Percentiles rank a stretch among this genome's conserved stretches.
Conservation (phyloP, 1,140 invertebrate genomes). For the Cryptotermes secundus region DNA sequence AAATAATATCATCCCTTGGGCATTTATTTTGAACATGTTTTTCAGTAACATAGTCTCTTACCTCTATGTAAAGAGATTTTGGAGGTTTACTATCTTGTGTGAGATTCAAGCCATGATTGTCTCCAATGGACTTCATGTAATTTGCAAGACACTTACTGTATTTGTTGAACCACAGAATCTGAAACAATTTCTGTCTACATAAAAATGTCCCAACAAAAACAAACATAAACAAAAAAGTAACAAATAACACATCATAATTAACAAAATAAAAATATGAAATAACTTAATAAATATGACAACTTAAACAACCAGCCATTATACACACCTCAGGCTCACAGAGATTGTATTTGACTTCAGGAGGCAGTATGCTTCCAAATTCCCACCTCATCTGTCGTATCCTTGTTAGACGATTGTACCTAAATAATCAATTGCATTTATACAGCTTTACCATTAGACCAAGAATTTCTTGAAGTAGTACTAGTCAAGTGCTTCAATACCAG, state of each 20-base stretch:
- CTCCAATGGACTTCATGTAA: slow-evolving; percentile 87
- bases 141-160: slow-evolving; percentile 84
- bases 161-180: slow-evolving; percentile 79
- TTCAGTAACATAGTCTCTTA: slow-evolving; percentile 42
- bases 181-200: slow-evolving; percentile 36
- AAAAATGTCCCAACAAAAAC: background rate
- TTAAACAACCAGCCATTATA: background rate
- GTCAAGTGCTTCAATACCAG: too few relatives aligned
- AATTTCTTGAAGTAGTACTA: too few relatives aligned
- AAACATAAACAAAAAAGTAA: background rate
- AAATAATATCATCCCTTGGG: too few relatives aligned
- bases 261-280: slow-evolving; percentile 26
- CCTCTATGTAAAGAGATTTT: slow-evolving; percentile 88
- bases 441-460: too few relatives aligned
- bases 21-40: too few relatives aligned
- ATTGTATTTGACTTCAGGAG: slow-evolving; percentile 77
- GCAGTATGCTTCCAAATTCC: slow-evolving; percentile 90
- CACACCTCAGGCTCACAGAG: slow-evolving; percentile 74
- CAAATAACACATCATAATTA: background rate
- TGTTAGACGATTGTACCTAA: slow-evolving; percentile 72
- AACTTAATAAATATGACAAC: slow-evolving; percentile 18
- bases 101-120: slow-evolving; percentile 78
- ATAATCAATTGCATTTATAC: slow-evolving; percentile 31
- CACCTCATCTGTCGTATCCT: slow-evolving; percentile 82
- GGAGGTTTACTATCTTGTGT: slow-evolving; percentile 87